phyloP scores from a whole-genome alignment of 2,113 vertebrate species.

The Scomber japonicus region DNA sequence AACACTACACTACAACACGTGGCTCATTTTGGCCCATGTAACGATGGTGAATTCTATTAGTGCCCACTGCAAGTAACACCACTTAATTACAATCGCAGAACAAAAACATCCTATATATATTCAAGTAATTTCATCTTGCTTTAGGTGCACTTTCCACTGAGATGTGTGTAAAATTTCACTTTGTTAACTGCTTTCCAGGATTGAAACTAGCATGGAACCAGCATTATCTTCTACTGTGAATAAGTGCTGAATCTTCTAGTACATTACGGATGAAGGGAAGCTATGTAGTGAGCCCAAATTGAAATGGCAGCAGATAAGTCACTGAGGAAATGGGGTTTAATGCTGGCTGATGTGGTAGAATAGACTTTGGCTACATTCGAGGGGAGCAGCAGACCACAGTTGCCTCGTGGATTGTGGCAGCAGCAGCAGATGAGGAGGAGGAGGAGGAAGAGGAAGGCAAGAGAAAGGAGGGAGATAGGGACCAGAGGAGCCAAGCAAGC shows the following conservation, averaged over 20 bases:
- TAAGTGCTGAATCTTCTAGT: constrained; percentile 62
- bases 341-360: constrained; percentile 64
- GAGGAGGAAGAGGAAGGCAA: constrained; percentile 23
- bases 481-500: neutral
- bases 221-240: constrained; percentile 49
- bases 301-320: constrained; percentile 78
- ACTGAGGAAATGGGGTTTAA: constrained; percentile 77
- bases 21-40: constrained; percentile 50
- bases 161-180: constrained; percentile 20
- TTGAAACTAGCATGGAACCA: constrained; percentile 30
- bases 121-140: constrained; percentile 4
- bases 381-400: constrained; percentile 43
- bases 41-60: constrained; percentile 57
- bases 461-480: neutral
- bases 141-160: constrained; percentile 22
- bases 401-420: constrained; percentile 32
- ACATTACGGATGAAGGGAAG: constrained; percentile 62
- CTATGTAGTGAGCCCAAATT: constrained; percentile 73
- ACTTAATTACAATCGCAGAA: constrained; percentile 43
- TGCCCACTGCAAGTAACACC: constrained; percentile 44
- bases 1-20: constrained; percentile 47
- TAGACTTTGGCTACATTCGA: constrained; percentile 46
- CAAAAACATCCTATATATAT: constrained; percentile 30
- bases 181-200: constrained; percentile 19
- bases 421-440: constrained; percentile 15